Base-by-base conservation (phyloP, 2,113 vertebrate species). In the Psilopsiagon aymara region DNA sequence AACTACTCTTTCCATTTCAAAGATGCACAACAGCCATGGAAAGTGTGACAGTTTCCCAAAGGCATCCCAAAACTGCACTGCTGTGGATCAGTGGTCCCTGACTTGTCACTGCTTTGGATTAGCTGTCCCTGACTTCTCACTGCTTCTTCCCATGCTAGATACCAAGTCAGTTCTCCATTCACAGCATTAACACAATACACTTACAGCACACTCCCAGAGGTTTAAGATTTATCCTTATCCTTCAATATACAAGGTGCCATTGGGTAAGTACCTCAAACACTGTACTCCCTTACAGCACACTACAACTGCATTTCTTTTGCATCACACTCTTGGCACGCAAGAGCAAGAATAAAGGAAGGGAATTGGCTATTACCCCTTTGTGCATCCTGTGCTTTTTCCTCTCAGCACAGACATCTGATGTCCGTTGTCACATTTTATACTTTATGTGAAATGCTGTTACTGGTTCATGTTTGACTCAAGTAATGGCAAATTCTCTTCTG, bases 401-500 rank as follows among this genome's bases (percentile, higher is more conserved):
- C 86, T 19, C 76, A 13, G 73, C 20, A 19, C 44, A 90, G 95
- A 79, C 91, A 92, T 64, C 94, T 94, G 91, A 92, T 79, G 92
- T 47, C 95, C 88, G 4, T 13, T 95, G 95, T 92, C 95, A 95
- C 91, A 4, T 87, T 85, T 53, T 57, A 6, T 55, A 8, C 88
- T 97, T 90, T 6, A 83, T 37, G 94, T 90, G 95, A 94, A 91
- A 95, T 13, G 92, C 86, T 93, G 95, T 95, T 95, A 92, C 95
- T 41, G 77, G 82, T 46, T 88, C 66, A 19, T 93, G 93, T 92
- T 91, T 87, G 87, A 93, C 92, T 96, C 79, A 1, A 94, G 68
- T 15, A 75, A 90, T 20, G 33, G 91, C 95, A 95, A 97, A 95
- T 94, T 81, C 75, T 24, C 88, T 52, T 82, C 78, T 94, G 95